Evolutionary conservation across 2,113 vertebrate genomes (phyloP), one percentile per base, ranked within the genome.

Genomic region (Ascaphus truei): DNA sequence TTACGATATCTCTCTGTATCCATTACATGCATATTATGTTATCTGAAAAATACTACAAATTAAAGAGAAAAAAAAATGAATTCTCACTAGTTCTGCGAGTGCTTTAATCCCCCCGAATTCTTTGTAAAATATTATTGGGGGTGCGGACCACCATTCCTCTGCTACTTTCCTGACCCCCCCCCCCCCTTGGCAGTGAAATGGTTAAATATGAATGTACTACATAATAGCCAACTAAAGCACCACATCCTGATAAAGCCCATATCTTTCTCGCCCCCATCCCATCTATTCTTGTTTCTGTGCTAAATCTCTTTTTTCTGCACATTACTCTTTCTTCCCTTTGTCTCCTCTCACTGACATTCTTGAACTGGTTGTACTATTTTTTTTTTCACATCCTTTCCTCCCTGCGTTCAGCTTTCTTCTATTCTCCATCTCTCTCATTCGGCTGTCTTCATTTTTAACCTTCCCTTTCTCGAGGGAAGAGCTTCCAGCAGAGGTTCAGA

Each of bases 241-340:
- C 47, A 37, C 5, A n/a, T n/a, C n/a, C n/a, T n/a, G n/a, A n/a
- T n/a, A n/a, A n/a, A n/a, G n/a, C n/a, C 3, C 31, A 16, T 27
- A n/a, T 11, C 18, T 9, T 64, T 12, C 31, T 64, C 45, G 27
- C 36, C 30, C 51, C 37, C 45, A 26, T 64, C 22, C 9, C 7
- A 52, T 34, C 51, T 33, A 33, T 52, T 36, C 23, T 50, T 25
- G 22, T 60, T 50, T 34, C 31, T 9, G n/a, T 30, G 10, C 27
- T 15, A 47, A 62, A 51, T 36, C 18, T 16, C 45, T 7, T 52
- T 30, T 59, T 61, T 61, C 13, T 51, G 62, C 20, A 33, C 34
- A 64, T 64, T 64, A 64, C 52, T 51, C 50, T 33, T 36, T 52
- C 36, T 65, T 11, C 52, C 48, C 50, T 65, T 63, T 65, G 52